Evolutionary conservation across 2,797 vertebrate species (phyloP).

Genomic region (Champsocephalus esox): DNA sequence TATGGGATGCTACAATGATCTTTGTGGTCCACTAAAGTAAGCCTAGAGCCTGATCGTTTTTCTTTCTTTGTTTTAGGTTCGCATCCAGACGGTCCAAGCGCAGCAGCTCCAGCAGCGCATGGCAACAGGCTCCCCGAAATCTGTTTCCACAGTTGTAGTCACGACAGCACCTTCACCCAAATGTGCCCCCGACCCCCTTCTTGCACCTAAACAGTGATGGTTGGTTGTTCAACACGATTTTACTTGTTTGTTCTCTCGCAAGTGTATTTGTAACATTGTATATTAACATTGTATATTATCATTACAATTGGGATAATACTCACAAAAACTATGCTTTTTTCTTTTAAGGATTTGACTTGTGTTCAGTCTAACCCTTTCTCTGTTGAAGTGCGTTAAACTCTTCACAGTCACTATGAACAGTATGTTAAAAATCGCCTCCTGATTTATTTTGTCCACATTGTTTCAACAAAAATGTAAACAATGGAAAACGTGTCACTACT

Average conservation of each 20-base stretch:
- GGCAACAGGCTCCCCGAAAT: constrained; percentile 89
- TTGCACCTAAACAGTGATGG: constrained; percentile 64
- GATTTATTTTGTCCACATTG: neutral
- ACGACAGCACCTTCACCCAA: constrained; percentile 94
- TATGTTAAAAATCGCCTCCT: constrained; percentile 10
- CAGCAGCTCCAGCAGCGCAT: constrained; percentile 95
- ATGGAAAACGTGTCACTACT: neutral
- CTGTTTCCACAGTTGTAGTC: constrained; percentile 95
- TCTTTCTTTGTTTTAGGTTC: constrained; percentile 84
- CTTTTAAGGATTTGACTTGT: neutral
- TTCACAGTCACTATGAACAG: neutral
- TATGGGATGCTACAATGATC: too few relatives aligned
- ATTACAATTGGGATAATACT: neutral
- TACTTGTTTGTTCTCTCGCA: neutral
- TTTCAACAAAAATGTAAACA: neutral
- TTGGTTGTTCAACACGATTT: neutral
- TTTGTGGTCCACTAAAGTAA: neutral
- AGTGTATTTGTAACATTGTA: neutral
- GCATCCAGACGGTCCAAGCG: constrained; percentile 94
- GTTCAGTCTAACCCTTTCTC: neutral
- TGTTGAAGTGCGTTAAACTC: neutral
- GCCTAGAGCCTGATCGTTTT: neutral
- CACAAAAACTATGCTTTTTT: neutral
- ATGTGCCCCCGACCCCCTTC: constrained; percentile 88
- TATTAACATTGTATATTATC: neutral